These are phyloP conservation scores for Formicarius rufipectus DNA, from an alignment of 2,113 vertebrate species.

Conservation along the genomic window DNA sequence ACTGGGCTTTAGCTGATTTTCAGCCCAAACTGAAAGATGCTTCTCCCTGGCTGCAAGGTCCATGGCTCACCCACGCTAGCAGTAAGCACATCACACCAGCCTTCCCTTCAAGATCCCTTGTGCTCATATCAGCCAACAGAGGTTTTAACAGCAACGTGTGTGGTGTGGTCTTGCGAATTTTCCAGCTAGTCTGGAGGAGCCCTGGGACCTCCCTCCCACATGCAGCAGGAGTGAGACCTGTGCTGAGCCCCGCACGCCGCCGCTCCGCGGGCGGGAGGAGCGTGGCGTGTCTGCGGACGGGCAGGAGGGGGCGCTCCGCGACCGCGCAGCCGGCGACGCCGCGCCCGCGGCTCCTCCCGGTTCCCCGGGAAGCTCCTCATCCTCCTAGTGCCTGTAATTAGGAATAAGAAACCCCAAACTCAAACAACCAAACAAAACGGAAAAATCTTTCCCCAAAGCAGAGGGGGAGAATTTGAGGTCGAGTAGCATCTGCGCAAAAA, in stretches of 20 bases:
- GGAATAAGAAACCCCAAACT: not conserved
- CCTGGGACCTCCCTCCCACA: not conserved
- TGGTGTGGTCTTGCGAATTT: accelerated
- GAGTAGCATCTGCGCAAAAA: not conserved
- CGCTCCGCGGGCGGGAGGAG: no score
- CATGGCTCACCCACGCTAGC: not conserved
- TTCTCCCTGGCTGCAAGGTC: not conserved
- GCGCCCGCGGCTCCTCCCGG: accelerated
- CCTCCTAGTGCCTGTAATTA: accelerated
- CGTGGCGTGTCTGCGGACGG: no score
- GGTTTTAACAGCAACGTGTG: not conserved
- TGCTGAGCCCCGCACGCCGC: no score
- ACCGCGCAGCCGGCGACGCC: not conserved
- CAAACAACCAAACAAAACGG: not conserved
- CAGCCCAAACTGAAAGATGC: not conserved
- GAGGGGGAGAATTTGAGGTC: no score
- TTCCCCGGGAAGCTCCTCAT: accelerated
- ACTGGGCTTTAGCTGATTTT: not conserved
- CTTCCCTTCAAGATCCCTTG: accelerated
- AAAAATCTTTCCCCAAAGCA: not conserved
- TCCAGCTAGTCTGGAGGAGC: not conserved
- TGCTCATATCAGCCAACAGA: not conserved
- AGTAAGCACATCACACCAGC: not conserved
- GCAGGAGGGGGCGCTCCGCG: not conserved
- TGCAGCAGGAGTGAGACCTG: not conserved